phyloP scores from a whole-genome alignment of 2,113 vertebrate genomes.

The Hypomesus transpacificus region DNA sequence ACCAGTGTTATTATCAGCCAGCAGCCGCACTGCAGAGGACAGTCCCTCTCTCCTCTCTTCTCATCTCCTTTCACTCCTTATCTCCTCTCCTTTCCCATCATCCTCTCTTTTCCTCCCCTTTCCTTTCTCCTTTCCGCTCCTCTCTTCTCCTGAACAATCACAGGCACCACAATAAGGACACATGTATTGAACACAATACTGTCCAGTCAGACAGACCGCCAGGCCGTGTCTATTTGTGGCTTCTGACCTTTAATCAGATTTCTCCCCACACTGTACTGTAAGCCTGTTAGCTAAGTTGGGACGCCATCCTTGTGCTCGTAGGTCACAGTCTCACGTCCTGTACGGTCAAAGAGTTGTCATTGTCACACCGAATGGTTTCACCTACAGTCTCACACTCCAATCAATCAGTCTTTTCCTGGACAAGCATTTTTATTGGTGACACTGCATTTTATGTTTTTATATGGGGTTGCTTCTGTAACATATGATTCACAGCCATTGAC shows the following conservation, averaged over 20 bases:
- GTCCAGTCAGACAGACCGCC: background rate
- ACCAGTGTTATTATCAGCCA: background rate
- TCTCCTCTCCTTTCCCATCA: background rate
- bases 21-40: constrained; percentile 24
- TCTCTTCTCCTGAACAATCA: too few species aligned
- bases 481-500: too few species aligned
- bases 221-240: background rate
- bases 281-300: too few species aligned
- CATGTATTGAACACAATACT: background rate
- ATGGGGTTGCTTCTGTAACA: too few species aligned
- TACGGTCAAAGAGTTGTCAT: background rate
- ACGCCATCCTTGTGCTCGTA: too few species aligned
- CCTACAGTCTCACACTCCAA: too few species aligned
- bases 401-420: too few species aligned
- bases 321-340: background rate
- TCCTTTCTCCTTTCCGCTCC: too few species aligned
- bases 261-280: background rate
- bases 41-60: background rate
- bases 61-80: background rate
- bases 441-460: too few species aligned
- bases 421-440: too few species aligned
- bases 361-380: too few species aligned
- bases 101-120: background rate
- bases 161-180: background rate
- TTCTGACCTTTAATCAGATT: constrained; percentile 5